These are phyloP conservation scores for Lepidochitona cinerea DNA, from an alignment of 2,888 invertebrate genomes.

Conservation along the genomic window DNA sequence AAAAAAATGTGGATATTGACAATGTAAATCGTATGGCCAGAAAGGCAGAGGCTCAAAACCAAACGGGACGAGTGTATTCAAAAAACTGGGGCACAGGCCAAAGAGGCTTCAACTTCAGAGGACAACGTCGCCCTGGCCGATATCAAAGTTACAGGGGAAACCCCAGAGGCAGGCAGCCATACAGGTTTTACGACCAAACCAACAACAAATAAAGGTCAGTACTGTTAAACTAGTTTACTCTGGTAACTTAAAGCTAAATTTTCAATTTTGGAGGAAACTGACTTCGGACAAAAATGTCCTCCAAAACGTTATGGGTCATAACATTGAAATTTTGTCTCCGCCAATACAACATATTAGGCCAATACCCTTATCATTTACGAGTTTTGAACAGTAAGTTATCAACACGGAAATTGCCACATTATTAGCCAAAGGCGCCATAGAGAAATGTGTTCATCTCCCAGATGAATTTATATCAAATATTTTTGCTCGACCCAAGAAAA, in stretches of 20 bases:
- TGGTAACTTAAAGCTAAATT: neutral
- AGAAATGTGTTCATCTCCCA: neutral
- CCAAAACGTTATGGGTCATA: neutral
- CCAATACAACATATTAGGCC: neutral
- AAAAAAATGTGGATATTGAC: neutral
- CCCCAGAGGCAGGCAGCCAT: too few relatives aligned
- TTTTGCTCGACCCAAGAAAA: conserved; percentile 26
- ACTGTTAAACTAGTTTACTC: too few relatives aligned
- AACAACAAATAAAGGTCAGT: neutral
- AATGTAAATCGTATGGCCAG: neutral
- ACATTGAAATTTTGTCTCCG: neutral
- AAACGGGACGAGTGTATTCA: too few relatives aligned
- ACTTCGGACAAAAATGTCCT: neutral
- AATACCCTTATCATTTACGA: neutral
- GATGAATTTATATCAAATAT: conserved; percentile 27
- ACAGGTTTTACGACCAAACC: neutral
- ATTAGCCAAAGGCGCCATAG: neutral
- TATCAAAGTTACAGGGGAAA: too few relatives aligned
- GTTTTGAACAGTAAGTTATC: neutral
- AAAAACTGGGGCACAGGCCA: too few relatives aligned
- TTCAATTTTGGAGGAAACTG: neutral
- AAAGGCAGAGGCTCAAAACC: too few relatives aligned
- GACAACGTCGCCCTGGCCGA: too few relatives aligned
- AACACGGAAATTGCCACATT: neutral
- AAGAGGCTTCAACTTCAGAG: too few relatives aligned